Conservation (phyloP, 2,797 vertebrate species). For the Argyrosomus regius region DNA sequence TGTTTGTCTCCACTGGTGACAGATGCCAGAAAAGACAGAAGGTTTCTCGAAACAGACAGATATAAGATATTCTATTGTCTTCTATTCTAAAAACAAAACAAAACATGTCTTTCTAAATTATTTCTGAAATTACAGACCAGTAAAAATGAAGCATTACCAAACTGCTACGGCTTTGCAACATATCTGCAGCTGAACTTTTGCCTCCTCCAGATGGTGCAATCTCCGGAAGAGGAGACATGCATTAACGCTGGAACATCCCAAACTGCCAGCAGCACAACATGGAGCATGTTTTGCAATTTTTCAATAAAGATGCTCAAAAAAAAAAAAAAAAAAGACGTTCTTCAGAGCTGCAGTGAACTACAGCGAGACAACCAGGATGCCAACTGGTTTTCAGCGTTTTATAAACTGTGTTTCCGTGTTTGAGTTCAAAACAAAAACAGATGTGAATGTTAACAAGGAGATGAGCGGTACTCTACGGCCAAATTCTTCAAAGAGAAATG, state of each 20-base stretch:
- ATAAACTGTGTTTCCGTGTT: slow-evolving; percentile 22
- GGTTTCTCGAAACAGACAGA: no score
- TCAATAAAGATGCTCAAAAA: background rate
- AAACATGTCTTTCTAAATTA: background rate
- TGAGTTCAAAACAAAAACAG: slow-evolving; percentile 48
- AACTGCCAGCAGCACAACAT: background rate
- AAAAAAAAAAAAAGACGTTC: background rate
- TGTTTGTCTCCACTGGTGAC: background rate
- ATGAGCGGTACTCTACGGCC: slow-evolving; percentile 22
- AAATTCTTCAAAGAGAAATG: slow-evolving; percentile 53
- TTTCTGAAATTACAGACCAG: background rate
- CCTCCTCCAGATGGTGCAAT: background rate
- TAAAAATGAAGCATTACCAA: background rate
- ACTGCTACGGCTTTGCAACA: background rate
- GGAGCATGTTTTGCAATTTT: background rate
- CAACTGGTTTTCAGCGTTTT: slow-evolving; percentile 7
- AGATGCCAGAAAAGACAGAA: background rate
- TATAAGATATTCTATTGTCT: no score
- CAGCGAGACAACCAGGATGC: background rate
- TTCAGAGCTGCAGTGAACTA: background rate
- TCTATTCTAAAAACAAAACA: no score
- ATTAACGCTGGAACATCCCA: background rate
- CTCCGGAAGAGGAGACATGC: background rate
- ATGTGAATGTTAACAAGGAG: slow-evolving; percentile 53
- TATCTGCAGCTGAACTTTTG: background rate